These are phyloP conservation scores for Byasa hedistus DNA, from an alignment of 2,888 invertebrate species.

Conservation along the genomic window DNA sequence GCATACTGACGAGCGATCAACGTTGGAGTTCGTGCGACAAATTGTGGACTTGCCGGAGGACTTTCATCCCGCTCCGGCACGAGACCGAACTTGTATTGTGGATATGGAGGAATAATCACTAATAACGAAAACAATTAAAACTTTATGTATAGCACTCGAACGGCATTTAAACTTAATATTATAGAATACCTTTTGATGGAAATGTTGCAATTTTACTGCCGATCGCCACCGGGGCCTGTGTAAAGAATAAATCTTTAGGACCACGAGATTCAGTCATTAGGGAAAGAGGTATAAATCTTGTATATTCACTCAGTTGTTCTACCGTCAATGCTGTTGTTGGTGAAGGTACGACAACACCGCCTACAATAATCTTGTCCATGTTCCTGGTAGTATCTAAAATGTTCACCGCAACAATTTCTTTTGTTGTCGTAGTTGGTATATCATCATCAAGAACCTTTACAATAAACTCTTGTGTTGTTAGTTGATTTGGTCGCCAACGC, in stretches of 20 bases:
- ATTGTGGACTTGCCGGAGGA: slow-evolving; percentile 62
- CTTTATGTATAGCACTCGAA: background rate
- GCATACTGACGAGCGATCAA: slow-evolving; percentile 56
- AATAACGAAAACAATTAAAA: slow-evolving; percentile 19
- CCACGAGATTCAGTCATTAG: slow-evolving; percentile 33
- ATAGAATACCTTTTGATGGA: slow-evolving; percentile 19
- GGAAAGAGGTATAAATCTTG: slow-evolving; percentile 60
- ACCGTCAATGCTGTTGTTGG: slow-evolving; percentile 33
- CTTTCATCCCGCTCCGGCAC: slow-evolving; percentile 61
- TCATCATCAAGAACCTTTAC: slow-evolving; percentile 74
- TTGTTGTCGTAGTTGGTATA: slow-evolving; percentile 44
- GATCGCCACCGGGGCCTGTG: slow-evolving; percentile 19
- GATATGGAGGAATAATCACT: slow-evolving; percentile 26
- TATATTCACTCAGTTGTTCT: slow-evolving; percentile 51
- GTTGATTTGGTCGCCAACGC: slow-evolving; percentile 59
- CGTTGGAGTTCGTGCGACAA: slow-evolving; percentile 47
- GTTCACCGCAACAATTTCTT: slow-evolving; percentile 59
- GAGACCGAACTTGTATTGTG: slow-evolving; percentile 19
- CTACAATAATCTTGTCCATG: slow-evolving; percentile 60
- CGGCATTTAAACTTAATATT: background rate
- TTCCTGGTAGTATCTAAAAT: slow-evolving; percentile 51
- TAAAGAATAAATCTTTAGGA: slow-evolving; percentile 22
- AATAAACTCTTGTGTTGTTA: slow-evolving; percentile 61
- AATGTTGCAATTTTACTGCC: slow-evolving; percentile 16
- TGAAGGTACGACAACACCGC: slow-evolving; percentile 55